phyloP scores from a whole-genome alignment of 2,888 invertebrate species.

The Sarcophaga subvicina region DNA sequence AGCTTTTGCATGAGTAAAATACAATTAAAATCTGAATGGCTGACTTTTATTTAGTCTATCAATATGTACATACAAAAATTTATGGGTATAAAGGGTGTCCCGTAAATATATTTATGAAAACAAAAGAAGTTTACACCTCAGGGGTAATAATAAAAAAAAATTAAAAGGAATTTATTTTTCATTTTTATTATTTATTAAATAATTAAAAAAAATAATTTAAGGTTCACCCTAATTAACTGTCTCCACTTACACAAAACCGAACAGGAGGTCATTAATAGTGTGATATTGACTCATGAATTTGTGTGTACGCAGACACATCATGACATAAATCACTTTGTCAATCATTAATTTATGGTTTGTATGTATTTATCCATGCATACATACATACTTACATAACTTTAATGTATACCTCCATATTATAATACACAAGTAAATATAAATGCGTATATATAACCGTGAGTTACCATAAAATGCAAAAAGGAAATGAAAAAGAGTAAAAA shows the following conservation, averaged over 20 bases:
- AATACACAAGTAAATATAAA: background rate
- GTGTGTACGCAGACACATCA: constrained; percentile 8
- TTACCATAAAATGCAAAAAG: background rate
- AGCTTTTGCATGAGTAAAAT: no score
- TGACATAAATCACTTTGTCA: constrained; percentile 63
- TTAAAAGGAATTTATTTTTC: no score
- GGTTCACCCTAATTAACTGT: background rate
- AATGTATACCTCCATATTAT: background rate
- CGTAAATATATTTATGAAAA: no score
- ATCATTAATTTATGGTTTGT: constrained; percentile 64
- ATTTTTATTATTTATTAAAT: no score
- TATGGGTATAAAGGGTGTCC: no score
- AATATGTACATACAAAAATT: no score
- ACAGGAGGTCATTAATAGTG: constrained; percentile 18
- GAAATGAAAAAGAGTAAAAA: background rate
- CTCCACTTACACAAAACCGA: background rate
- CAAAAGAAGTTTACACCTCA: no score
- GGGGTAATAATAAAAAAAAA: no score
- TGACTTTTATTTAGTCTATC: no score
- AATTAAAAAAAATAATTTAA: background rate
- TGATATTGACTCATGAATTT: constrained; percentile 35
- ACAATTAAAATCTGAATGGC: no score
- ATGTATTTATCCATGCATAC: constrained; percentile 9
- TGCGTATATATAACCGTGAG: background rate
- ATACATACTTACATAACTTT: background rate